phyloP scores from a whole-genome alignment of 1,140 invertebrate genomes.

The Drosophila pachea region DNA sequence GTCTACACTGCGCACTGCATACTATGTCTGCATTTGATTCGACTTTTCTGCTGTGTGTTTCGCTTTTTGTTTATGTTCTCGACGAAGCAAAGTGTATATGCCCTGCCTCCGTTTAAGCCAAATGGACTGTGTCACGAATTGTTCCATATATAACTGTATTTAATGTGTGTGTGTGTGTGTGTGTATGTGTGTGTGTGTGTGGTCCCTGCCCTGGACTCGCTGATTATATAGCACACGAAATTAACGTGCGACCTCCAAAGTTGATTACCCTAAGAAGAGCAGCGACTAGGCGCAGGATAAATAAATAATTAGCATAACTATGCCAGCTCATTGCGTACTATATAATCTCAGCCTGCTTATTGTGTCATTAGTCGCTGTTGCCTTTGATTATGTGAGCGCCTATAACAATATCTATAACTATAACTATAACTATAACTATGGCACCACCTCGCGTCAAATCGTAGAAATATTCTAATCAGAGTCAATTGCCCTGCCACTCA shows the following conservation, averaged over 20 bases:
- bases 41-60: slow-evolving; percentile 1
- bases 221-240: slow-evolving; percentile 15
- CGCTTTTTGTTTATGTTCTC: slow-evolving; percentile 1
- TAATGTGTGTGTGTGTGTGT: neutral
- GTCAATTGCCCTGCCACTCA: no score
- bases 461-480: no score
- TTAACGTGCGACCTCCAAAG: slow-evolving; percentile 5
- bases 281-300: slow-evolving; percentile 7
- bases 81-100: neutral
- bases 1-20: neutral
- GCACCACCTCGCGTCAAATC: no score
- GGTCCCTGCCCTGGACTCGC: neutral
- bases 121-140: slow-evolving; percentile 30
- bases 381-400: neutral
- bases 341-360: slow-evolving; percentile 5
- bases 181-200: slow-evolving; percentile 1
- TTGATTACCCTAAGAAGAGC: slow-evolving; percentile 11
- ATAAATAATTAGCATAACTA: slow-evolving; percentile 1
- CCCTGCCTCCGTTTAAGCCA: neutral
- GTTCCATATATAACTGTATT: slow-evolving; percentile 6
- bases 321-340: neutral
- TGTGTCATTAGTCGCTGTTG: slow-evolving; percentile 14
- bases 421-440: neutral
- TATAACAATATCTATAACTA: neutral
- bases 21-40: slow-evolving; percentile 7